Evolutionary conservation across 2,797 vertebrate species (phyloP).

Genomic region (Cheirogaleus major): DNA sequence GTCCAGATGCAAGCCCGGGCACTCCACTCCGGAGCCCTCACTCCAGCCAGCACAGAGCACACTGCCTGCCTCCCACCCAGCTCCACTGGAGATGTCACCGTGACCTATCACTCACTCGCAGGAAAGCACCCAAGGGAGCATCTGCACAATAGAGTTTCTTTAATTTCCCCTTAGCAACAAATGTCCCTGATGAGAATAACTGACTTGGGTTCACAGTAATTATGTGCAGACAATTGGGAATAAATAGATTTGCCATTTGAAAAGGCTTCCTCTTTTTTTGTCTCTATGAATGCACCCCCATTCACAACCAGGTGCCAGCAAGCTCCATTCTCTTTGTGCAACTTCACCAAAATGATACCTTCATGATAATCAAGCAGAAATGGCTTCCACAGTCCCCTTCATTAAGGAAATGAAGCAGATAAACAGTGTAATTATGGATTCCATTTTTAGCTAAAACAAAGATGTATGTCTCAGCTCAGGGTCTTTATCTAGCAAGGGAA

Average conservation of each 20-base stretch:
- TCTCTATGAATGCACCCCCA: neutral
- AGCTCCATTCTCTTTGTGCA: conserved; percentile 68
- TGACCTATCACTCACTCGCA: neutral
- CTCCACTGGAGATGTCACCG: fast-evolving
- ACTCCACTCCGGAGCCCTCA: fast-evolving
- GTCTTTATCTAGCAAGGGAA: conserved; percentile 56
- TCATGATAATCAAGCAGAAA: conserved; percentile 58
- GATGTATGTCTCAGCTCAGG: conserved; percentile 54
- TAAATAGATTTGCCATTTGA: conserved; percentile 52
- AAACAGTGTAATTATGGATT: conserved; percentile 73
- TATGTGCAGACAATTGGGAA: conserved; percentile 52
- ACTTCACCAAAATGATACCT: conserved; percentile 67
- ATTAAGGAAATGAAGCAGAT: conserved; percentile 77
- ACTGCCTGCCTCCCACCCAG: neutral
- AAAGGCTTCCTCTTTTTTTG: conserved; percentile 64
- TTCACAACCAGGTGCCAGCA: conserved; percentile 53
- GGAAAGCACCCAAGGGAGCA: neutral
- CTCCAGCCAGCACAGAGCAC: neutral
- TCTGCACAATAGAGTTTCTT: conserved; percentile 52
- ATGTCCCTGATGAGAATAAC: conserved; percentile 46
- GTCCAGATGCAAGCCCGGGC: neutral
- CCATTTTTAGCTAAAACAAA: conserved; percentile 69
- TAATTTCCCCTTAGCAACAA: conserved; percentile 67
- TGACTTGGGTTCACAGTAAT: conserved; percentile 26
- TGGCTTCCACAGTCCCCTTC: conserved; percentile 60